Evolutionary conservation across 2,797 vertebrate species (phyloP).

Genomic region (Astyanax mexicanus): DNA sequence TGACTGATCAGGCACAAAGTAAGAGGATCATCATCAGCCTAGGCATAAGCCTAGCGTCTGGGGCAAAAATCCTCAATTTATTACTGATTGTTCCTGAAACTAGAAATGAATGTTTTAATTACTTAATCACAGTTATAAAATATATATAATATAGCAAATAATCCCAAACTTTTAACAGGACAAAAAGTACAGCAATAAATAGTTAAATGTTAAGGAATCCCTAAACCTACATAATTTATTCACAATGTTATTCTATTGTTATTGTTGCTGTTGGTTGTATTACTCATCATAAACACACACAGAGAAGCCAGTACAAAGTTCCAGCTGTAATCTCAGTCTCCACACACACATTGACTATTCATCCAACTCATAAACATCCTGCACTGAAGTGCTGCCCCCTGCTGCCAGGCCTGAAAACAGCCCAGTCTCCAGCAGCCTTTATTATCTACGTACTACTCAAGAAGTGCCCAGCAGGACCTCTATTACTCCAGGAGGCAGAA

Average conservation of each 20-base stretch:
- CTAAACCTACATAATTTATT: too few relatives aligned
- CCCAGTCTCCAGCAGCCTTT: slow-evolving; percentile 23
- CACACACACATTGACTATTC: neutral
- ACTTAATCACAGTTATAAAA: too few relatives aligned
- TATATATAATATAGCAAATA: too few relatives aligned
- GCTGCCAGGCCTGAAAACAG: slow-evolving; percentile 67
- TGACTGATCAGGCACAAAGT: too few relatives aligned
- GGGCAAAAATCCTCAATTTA: too few relatives aligned
- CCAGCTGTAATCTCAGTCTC: neutral
- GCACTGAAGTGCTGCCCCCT: slow-evolving; percentile 83
- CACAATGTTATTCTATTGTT: neutral
- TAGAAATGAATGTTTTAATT: too few relatives aligned
- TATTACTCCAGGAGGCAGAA: slow-evolving; percentile 17
- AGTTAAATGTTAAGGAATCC: too few relatives aligned
- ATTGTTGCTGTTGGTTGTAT: neutral
- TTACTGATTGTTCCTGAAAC: too few relatives aligned
- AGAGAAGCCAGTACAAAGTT: neutral
- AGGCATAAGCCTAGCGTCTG: too few relatives aligned
- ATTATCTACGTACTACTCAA: slow-evolving; percentile 11
- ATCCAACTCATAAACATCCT: slow-evolving; percentile 47
- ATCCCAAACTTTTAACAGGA: too few relatives aligned
- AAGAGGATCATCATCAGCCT: too few relatives aligned
- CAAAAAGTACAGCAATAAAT: too few relatives aligned
- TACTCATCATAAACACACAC: neutral
- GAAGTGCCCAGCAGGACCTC: slow-evolving; percentile 37